Conservation (phyloP, 1,140 invertebrate genomes). For the Ctenoplectra terminalis region DNA sequence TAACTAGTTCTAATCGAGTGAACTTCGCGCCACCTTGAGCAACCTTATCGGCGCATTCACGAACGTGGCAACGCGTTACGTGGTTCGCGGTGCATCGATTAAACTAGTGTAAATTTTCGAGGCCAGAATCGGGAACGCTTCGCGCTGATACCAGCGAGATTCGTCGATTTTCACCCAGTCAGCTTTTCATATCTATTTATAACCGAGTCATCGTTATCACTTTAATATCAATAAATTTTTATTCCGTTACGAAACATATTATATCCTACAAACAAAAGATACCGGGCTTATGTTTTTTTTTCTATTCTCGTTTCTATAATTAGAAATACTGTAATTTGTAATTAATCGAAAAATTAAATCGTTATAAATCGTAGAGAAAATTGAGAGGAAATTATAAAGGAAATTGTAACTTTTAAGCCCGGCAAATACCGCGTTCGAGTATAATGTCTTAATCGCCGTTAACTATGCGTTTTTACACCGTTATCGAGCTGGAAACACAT, state of each 20-base stretch:
- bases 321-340: neutral
- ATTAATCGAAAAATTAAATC: too few species aligned
- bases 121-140: neutral
- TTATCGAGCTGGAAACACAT: slow-evolving; percentile 31
- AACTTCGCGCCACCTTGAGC: slow-evolving; percentile 44
- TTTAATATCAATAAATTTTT: neutral
- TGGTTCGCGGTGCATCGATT: slow-evolving; percentile 46
- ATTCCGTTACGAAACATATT: neutral
- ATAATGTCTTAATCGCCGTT: neutral
- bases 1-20: slow-evolving; percentile 17
- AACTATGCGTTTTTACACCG: neutral
- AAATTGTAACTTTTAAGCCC: neutral
- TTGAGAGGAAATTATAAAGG: neutral
- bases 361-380: too few species aligned
- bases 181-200: neutral
- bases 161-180: neutral
- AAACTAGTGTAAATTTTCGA: slow-evolving; percentile 18
- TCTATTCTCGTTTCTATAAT: neutral
- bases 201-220: neutral
- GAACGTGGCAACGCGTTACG: slow-evolving; percentile 50
- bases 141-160: neutral
- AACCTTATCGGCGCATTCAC: slow-evolving; percentile 48
- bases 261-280: too few species aligned
- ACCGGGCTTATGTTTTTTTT: too few species aligned
- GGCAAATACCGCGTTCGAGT: neutral